Evolutionary conservation across 23 tunicate genomes (phyloP).

Genomic region (Phallusia fumigata): DNA sequence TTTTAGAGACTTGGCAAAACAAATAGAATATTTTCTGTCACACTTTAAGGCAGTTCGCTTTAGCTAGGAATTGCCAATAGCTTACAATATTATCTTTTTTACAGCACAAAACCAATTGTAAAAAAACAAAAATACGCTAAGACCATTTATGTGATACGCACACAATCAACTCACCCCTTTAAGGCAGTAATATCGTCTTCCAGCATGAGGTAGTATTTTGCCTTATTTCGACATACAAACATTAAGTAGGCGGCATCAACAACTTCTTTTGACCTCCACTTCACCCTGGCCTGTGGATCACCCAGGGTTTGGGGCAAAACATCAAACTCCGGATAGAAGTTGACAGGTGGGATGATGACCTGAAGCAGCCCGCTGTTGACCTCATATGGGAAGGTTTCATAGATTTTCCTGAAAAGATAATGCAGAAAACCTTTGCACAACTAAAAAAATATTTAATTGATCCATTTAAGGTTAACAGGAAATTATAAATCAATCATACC

Average conservation of each 20-base stretch:
- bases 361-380: slow-evolving; percentile 32
- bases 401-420: slow-evolving; percentile 19
- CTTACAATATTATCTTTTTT: background rate
- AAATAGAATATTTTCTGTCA: too few relatives aligned
- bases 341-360: slow-evolving; percentile 27
- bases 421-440: too few relatives aligned
- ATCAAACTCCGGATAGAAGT: slow-evolving; percentile 32
- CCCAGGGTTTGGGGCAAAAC: slow-evolving; percentile 19
- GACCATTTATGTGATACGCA: too few relatives aligned
- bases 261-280: slow-evolving; percentile 61
- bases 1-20: too few relatives aligned
- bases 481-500: too few relatives aligned
- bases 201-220: slow-evolving; percentile 45
- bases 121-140: too few relatives aligned
- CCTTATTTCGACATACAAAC: slow-evolving; percentile 25
- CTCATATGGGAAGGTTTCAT: slow-evolving; percentile 21
- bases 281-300: slow-evolving; percentile 26
- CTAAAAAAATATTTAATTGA: too few relatives aligned
- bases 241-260: slow-evolving; percentile 41
- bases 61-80: too few relatives aligned
- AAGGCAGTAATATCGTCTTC: slow-evolving; percentile 46
- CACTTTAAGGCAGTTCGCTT: too few relatives aligned
- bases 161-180: slow-evolving; percentile 16
- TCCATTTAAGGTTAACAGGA: too few relatives aligned
- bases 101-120: too few relatives aligned